Conservation (phyloP, 2,113 vertebrate species). For the Sula dactylatra region DNA sequence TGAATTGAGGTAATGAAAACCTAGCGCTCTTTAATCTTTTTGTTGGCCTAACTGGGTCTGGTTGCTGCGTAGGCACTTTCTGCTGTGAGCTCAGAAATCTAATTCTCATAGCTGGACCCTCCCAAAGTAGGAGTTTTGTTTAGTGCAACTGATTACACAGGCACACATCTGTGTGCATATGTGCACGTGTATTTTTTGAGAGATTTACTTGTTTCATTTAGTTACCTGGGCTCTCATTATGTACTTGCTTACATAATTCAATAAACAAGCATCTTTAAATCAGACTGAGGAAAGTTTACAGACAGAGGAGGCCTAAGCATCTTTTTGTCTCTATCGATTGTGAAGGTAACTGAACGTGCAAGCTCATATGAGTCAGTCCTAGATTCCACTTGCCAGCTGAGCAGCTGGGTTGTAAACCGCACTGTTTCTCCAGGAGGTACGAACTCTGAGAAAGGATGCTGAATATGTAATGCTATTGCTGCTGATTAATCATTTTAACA, state of each 20-base stretch:
- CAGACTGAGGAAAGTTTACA: background rate
- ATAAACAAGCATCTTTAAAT: background rate
- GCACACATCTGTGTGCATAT: background rate
- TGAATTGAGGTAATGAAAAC: background rate
- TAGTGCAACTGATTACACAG: background rate
- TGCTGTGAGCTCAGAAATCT: background rate
- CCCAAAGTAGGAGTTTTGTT: background rate
- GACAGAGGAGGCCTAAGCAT: background rate
- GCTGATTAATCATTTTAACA: background rate
- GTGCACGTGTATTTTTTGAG: background rate
- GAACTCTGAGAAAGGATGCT: background rate
- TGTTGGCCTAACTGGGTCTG: background rate
- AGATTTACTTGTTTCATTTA: background rate
- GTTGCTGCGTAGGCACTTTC: background rate
- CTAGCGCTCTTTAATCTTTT: background rate
- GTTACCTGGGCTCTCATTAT: background rate
- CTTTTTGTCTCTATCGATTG: background rate
- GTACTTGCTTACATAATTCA: background rate
- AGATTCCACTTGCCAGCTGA: background rate
- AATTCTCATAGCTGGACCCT: background rate
- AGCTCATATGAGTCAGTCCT: background rate
- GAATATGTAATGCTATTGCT: background rate
- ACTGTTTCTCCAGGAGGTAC: background rate
- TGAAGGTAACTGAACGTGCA: background rate
- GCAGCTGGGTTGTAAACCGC: background rate